Percentiles rank a stretch among this genome's conserved stretches.
phyloP scores from a whole-genome alignment of 2,888 invertebrate genomes.

The Dryobotodes eremita region DNA sequence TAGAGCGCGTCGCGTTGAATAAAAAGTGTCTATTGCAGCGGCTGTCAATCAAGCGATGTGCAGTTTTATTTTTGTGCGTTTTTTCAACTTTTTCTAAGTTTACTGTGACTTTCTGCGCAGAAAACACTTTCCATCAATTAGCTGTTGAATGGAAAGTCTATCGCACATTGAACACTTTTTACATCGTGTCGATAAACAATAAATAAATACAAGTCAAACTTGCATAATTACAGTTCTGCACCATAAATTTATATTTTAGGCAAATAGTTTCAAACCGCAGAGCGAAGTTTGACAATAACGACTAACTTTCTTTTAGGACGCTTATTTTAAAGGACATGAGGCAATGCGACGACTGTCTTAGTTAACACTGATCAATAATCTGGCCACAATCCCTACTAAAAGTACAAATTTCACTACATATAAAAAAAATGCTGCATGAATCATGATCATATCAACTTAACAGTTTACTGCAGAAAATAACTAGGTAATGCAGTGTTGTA shows the following conservation, averaged over 20 bases:
- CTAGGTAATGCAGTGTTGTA: slow-evolving; percentile 19
- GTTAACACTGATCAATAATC: not conserved
- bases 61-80: slow-evolving; percentile 71
- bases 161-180: slow-evolving; percentile 39
- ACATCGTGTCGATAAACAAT: slow-evolving; percentile 39
- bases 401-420: not conserved
- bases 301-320: slow-evolving; percentile 20
- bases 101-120: slow-evolving; percentile 74
- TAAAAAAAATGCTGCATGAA: slow-evolving; percentile 4
- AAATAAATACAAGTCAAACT: slow-evolving; percentile 32
- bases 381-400: too few species aligned
- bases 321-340: not conserved
- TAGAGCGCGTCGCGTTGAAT: slow-evolving; percentile 78
- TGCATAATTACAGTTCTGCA: slow-evolving; percentile 28
- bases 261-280: slow-evolving; percentile 24
- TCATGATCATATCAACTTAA: slow-evolving; percentile 2
- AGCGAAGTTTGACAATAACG: slow-evolving; percentile 24
- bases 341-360: not conserved
- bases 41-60: slow-evolving; percentile 74
- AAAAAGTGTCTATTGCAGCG: slow-evolving; percentile 73
- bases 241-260: slow-evolving; percentile 27
- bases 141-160: slow-evolving; percentile 70
- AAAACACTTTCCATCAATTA: slow-evolving; percentile 80
- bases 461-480: slow-evolving; percentile 22
- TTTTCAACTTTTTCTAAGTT: slow-evolving; percentile 73